These are phyloP conservation scores for Pantherophis alleghaniensis DNA, from an alignment of 2,797 vertebrate species.

Conservation along the genomic window DNA sequence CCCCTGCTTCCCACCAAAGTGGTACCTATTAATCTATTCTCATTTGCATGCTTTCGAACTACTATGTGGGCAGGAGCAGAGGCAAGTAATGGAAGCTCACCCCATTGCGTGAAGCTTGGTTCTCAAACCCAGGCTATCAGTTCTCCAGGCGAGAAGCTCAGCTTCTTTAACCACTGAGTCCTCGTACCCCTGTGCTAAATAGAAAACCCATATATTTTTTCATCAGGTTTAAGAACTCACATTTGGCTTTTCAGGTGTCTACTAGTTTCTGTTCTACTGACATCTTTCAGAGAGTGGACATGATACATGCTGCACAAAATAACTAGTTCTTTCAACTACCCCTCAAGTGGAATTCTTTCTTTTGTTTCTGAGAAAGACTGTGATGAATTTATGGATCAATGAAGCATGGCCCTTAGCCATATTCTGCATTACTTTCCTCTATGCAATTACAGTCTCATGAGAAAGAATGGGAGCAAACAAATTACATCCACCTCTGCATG, in stretches of 20 bases:
- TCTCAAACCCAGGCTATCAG: not conserved
- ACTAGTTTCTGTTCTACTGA: not conserved
- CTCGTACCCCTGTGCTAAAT: not conserved
- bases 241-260: not conserved
- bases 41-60: not conserved
- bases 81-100: not conserved
- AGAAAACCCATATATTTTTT: not conserved
- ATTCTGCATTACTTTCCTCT: not conserved
- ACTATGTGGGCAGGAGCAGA: not conserved
- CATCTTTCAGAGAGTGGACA: not conserved
- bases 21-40: not conserved
- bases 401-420: not conserved
- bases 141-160: not conserved
- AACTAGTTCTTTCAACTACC: not conserved
- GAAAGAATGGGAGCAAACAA: not conserved
- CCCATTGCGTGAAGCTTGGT: not conserved
- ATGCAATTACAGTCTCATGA: not conserved
- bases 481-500: not conserved
- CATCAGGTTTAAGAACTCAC: not conserved
- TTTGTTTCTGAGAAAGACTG: not conserved
- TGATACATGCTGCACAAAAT: not conserved
- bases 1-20: not conserved
- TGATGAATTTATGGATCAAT: not conserved
- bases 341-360: not conserved
- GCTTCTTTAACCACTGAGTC: not conserved